A percentile compares a stretch with the other conserved stretches of the same genome.
Conservation (phyloP, 2,797 vertebrate species). For the Lagocephalus sceleratus region DNA sequence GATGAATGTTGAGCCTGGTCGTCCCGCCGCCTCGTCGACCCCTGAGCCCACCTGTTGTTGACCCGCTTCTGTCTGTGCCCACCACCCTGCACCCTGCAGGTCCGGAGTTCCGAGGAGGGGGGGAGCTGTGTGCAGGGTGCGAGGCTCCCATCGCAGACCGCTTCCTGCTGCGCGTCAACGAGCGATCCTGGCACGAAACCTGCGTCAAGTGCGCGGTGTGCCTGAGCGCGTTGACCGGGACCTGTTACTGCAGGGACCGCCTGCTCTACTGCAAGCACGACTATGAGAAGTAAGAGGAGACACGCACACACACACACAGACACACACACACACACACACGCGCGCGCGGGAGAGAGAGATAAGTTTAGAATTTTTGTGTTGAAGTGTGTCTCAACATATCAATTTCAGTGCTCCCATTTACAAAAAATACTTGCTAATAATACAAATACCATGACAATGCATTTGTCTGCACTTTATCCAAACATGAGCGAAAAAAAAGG, state of each 20-base stretch:
- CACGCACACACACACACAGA: conserved; percentile 10
- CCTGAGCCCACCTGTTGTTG: no score
- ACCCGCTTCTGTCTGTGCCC: conserved; percentile 1
- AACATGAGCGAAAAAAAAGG: no score
- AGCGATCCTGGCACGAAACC: conserved; percentile 88
- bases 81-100: conserved; percentile 44
- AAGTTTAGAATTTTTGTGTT: no score
- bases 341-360: no score
- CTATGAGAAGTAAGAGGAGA: conserved; percentile 87
- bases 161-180: conserved; percentile 87
- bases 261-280: conserved; percentile 90
- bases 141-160: conserved; percentile 86
- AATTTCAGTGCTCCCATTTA: no score
- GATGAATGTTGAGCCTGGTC: no score
- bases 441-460: no score
- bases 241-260: conserved; percentile 86
- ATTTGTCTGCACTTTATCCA: no score
- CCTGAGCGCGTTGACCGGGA: conserved; percentile 82
- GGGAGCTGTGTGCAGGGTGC: conserved; percentile 86
- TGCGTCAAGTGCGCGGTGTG: conserved; percentile 88
- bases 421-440: no score
- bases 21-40: no score
- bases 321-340: no score
- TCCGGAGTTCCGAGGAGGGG: conserved; percentile 77
- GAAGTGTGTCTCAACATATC: no score